A percentile compares a stretch with the other conserved stretches of the same genome.
phyloP scores from a whole-genome alignment of 2,113 vertebrate genomes.

The Brevimyrus niger region DNA sequence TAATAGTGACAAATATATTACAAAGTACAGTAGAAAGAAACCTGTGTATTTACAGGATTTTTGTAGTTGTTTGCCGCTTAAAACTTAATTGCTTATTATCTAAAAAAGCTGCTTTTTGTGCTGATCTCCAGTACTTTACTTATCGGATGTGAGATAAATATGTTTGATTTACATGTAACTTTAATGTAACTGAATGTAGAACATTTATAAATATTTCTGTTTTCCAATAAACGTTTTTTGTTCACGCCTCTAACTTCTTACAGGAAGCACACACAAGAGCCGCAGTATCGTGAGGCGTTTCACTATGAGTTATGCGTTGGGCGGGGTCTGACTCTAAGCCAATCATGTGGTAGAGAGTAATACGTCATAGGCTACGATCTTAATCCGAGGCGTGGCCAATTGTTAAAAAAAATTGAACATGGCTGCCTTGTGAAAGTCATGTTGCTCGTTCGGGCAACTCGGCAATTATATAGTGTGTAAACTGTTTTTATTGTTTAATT shows the following conservation, averaged over 20 bases:
- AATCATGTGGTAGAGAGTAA: neutral
- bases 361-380: neutral
- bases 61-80: neutral
- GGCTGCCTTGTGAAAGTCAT: slow-evolving; percentile 64
- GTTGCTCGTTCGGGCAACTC: slow-evolving; percentile 4
- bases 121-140: neutral
- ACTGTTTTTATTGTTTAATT: neutral
- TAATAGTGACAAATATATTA: neutral
- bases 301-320: neutral
- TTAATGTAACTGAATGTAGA: slow-evolving; percentile 1
- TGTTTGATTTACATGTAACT: neutral
- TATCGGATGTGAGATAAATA: neutral
- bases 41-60: neutral
- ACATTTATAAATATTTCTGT: neutral
- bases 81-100: neutral
- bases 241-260: neutral
- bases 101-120: neutral
- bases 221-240: neutral
- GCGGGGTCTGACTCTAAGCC: neutral
- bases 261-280: neutral
- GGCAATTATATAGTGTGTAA: neutral
- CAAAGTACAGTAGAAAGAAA: neutral
- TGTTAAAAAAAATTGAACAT: slow-evolving; percentile 41
- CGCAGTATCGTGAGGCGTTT: neutral
- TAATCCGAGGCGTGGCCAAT: neutral